Base-by-base conservation (phyloP, 2,113 vertebrate genomes). In the Lamprotornis superbus region DNA sequence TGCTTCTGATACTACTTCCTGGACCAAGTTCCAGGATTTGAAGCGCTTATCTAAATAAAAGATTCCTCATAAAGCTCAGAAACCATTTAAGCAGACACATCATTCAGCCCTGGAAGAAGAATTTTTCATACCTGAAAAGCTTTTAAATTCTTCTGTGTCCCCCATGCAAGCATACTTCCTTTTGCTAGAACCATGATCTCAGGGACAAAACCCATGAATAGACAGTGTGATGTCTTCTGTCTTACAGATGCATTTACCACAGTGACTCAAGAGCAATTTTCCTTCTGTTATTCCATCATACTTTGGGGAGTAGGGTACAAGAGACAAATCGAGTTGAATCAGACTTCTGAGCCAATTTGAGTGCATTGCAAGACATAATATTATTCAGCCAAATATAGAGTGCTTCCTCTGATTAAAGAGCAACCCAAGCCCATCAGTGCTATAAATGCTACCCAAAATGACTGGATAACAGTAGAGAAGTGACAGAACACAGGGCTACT, bases 401-500 rank as follows among this genome's bases (percentile, higher is more conserved):
- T 57, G 42, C 25, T 68, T 85, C 77, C 75, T 74, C 50, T 77
- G 56, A 89, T 87, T 61, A 89, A 93, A 90, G 75, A 94, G 35
- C 1, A 12, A 69, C 63, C n/a, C 63, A 74, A 83, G 57, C 42
- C 74, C 57, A 83, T n/a, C 60, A 57, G 44, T 31, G n/a, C 68
- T 93, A 95, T 76, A 83, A 91, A 80, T 37, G 82, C 40, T 65
- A 83, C 75, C 78, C 79, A 67, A 86, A 95, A 95, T 86, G 42
- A 86, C 57, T 56, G 69, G 17, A 49, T 35, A 80, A 55, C 68
- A 67, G 27, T 63, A 67, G 67, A 92, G 42, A 85, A 55, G 35
- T 2, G 0, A 61, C 63, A 94, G 37, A 85, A 88, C 39, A 59
- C 22, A 59, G 47, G 10, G 11, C 39, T 83, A 61, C 55, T 87